phyloP scores from a whole-genome alignment of 2,797 vertebrate genomes.

The Psittacula echo region DNA sequence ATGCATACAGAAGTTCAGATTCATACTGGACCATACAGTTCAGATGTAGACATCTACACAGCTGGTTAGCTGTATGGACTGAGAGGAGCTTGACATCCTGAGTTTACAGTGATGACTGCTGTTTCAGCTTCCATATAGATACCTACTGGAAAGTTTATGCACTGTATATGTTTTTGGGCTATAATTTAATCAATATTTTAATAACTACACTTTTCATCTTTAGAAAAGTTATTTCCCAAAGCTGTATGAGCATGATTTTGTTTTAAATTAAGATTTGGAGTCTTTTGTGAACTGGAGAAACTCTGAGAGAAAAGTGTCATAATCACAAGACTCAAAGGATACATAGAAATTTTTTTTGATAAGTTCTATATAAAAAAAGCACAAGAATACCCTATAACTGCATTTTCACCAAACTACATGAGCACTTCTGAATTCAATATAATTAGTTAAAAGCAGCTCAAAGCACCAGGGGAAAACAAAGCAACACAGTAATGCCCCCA shows the following conservation, averaged over 20 bases:
- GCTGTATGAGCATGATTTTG: neutral
- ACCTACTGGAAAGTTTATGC: neutral
- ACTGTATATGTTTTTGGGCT: neutral
- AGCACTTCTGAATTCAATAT: neutral
- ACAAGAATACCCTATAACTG: neutral
- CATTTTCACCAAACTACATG: neutral
- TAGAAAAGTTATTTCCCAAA: slow-evolving; percentile 43
- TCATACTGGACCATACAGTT: neutral
- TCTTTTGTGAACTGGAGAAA: neutral
- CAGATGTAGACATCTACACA: neutral
- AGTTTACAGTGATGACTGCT: neutral
- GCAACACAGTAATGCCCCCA: neutral
- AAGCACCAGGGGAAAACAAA: neutral
- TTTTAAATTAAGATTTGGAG: slow-evolving; percentile 36
- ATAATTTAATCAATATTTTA: slow-evolving; percentile 50
- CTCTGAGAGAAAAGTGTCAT: neutral
- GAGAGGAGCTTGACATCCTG: neutral
- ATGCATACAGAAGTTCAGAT: neutral
- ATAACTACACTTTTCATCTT: neutral
- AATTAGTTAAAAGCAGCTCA: neutral
- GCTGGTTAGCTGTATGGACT: neutral
- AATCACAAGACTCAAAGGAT: neutral
- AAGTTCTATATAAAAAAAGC: neutral
- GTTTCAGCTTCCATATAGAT: neutral
- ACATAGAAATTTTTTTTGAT: neutral